phyloP scores from a whole-genome alignment of 2,113 vertebrate genomes.

The Elanoides forficatus region DNA sequence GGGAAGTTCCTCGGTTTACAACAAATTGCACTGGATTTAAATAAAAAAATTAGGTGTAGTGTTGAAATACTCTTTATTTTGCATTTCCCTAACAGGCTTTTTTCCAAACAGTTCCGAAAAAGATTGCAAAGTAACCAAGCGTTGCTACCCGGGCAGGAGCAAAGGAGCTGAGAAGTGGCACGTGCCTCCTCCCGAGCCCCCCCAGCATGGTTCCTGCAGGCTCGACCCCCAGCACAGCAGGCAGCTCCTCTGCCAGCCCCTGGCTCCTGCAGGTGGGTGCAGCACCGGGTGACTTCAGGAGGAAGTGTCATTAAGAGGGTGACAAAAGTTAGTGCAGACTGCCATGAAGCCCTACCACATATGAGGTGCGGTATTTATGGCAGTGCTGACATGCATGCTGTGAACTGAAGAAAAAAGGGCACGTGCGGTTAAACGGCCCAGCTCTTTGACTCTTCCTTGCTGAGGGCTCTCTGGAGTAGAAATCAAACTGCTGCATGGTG shows the following conservation, averaged over 20 bases:
- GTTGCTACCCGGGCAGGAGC: background rate
- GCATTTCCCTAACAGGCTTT: background rate
- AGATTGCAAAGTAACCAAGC: background rate
- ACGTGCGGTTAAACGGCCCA: background rate
- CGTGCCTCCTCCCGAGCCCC: rapidly evolving
- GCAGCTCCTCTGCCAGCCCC: background rate
- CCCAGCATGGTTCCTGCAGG: rapidly evolving
- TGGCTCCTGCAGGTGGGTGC: background rate
- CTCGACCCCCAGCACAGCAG: rapidly evolving
- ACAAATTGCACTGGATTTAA: background rate
- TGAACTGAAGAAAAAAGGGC: background rate
- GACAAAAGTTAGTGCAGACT: background rate
- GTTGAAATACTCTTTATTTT: background rate
- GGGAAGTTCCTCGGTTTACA: background rate
- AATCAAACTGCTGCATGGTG: background rate
- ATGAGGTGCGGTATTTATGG: background rate
- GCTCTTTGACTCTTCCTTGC: background rate
- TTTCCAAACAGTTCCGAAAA: background rate
- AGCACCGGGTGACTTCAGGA: background rate
- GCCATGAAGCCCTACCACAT: background rate
- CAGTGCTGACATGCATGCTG: background rate
- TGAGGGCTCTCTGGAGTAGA: background rate
- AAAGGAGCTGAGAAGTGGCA: background rate
- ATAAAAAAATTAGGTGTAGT: background rate
- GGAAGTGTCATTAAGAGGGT: background rate